Evolutionary conservation across 2,888 invertebrate genomes (phyloP).

Genomic region (Caenorhabditis virilis): DNA sequence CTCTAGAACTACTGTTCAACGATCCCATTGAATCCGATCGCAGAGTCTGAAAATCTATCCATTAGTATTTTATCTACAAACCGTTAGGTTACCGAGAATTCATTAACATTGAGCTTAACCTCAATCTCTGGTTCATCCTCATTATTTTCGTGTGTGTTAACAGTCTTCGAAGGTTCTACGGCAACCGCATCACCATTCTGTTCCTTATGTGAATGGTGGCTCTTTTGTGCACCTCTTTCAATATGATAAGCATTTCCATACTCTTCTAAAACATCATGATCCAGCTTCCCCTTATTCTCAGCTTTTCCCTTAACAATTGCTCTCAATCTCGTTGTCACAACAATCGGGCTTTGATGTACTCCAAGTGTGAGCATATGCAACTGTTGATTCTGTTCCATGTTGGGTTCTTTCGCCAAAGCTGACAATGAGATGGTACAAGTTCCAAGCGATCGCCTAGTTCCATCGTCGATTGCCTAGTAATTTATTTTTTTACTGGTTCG

Average conservation of each 20-base stretch:
- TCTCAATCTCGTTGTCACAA: conserved; percentile 63
- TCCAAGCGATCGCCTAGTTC: conserved; percentile 60
- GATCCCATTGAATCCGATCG: conserved; percentile 43
- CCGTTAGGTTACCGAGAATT: too few species aligned
- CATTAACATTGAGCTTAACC: conserved; percentile 41
- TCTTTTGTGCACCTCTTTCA: too few species aligned
- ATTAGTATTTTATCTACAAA: neutral
- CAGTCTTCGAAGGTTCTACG: conserved; percentile 54
- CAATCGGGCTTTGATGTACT: conserved; percentile 64
- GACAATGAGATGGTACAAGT: conserved; percentile 54
- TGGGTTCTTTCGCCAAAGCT: conserved; percentile 61
- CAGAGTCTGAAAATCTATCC: conserved; percentile 29
- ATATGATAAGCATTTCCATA: conserved; percentile 55
- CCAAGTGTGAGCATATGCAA: conserved; percentile 63
- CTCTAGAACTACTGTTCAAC: conserved; percentile 30
- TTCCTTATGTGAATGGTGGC: too few species aligned
- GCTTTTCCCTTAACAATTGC: conserved; percentile 38
- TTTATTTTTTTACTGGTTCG: neutral
- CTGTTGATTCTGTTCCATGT: conserved; percentile 64
- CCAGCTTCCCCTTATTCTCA: conserved; percentile 18
- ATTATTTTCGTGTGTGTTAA: too few species aligned
- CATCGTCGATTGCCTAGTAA: conserved; percentile 64
- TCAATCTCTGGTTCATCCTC: conserved; percentile 30
- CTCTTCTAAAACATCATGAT: conserved; percentile 46
- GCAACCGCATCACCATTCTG: conserved; percentile 45